Evolutionary conservation across 2,113 vertebrate species (phyloP).

Genomic region (rabbit (Oryctolagus cuniculus)): DNA sequence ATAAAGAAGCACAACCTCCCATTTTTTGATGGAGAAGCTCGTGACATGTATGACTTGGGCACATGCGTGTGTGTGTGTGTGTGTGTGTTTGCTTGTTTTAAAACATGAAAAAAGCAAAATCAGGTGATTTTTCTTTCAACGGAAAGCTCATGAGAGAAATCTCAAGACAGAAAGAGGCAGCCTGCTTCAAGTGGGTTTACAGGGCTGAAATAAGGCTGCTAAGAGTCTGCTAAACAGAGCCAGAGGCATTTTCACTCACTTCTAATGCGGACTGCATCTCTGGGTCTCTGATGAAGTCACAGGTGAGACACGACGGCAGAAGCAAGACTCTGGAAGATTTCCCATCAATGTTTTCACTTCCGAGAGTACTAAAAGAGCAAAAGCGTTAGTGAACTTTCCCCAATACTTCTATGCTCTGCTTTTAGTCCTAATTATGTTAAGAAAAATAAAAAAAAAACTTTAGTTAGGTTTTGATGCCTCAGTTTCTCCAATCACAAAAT

Average conservation of each 20-base stretch:
- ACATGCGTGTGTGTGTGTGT: neutral
- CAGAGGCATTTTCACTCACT: neutral
- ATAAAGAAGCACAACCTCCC: neutral
- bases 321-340: neutral
- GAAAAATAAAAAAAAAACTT: neutral
- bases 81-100: neutral
- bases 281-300: neutral
- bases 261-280: neutral
- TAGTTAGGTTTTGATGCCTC: neutral
- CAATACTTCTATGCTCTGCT: neutral
- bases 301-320: neutral
- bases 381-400: neutral
- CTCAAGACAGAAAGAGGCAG: neutral
- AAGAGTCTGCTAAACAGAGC: neutral
- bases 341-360: neutral
- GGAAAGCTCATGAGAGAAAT: neutral
- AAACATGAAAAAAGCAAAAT: neutral
- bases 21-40: neutral
- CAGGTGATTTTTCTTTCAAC: neutral
- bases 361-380: constrained; percentile 30
- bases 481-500: neutral
- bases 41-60: neutral
- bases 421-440: neutral
- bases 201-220: neutral
- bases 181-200: neutral